Percentiles rank a stretch among this genome's conserved stretches.
Evolutionary conservation across 2,113 vertebrate species (phyloP).

Genomic region (Phalacrocorax aristotelis): DNA sequence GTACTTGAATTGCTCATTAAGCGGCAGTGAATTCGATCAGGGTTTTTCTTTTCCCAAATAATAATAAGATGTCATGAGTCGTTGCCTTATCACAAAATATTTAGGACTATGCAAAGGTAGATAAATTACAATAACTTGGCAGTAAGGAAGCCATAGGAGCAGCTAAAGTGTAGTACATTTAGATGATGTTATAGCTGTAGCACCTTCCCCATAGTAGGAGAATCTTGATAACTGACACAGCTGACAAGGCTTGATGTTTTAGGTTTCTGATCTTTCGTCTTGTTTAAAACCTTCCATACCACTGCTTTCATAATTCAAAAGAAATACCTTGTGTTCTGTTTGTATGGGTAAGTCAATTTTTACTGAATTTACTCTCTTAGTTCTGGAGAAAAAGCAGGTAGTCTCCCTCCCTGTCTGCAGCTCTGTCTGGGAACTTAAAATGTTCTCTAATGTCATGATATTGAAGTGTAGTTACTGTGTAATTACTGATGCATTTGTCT

Average conservation of each 20-base stretch:
- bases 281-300: background rate
- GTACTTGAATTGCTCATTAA: slow-evolving; percentile 3
- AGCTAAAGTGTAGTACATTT: background rate
- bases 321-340: background rate
- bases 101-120: background rate
- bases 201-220: background rate
- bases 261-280: background rate
- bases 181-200: background rate
- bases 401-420: background rate
- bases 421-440: background rate
- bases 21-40: background rate
- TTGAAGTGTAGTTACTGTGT: background rate
- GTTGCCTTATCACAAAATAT: background rate
- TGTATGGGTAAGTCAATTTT: background rate
- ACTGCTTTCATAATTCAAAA: background rate
- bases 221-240: background rate
- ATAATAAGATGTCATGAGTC: background rate
- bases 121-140: slow-evolving; percentile 21
- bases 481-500: background rate
- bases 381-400: background rate
- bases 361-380: background rate
- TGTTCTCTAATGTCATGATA: background rate
- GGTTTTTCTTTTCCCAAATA: background rate
- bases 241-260: background rate
- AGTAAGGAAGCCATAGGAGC: background rate